A percentile compares a stretch with the other conserved stretches of the same genome.
These are phyloP conservation scores for Dipodomys ordii DNA, from an alignment of 2,113 vertebrate species.

Conservation along the genomic window DNA sequence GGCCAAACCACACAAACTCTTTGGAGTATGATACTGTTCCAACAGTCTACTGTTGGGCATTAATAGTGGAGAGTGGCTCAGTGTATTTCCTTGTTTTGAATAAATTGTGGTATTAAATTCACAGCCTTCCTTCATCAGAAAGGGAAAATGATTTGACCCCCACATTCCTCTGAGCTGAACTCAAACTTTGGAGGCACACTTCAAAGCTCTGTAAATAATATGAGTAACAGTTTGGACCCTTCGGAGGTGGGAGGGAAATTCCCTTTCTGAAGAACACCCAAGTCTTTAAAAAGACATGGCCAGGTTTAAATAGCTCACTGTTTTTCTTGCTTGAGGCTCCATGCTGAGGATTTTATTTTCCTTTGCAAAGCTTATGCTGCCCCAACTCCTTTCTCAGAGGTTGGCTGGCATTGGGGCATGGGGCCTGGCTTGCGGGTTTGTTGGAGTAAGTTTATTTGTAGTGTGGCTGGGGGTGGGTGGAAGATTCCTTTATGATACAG, in stretches of 20 bases:
- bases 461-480: constrained; percentile 80
- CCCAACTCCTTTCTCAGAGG: constrained; percentile 83
- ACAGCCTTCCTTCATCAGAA: constrained; percentile 85
- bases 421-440: constrained; percentile 79
- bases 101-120: constrained; percentile 84
- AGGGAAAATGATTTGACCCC: constrained; percentile 87
- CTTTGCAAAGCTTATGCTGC: constrained; percentile 86
- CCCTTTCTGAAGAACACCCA: constrained; percentile 90
- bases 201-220: constrained; percentile 93
- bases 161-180: constrained; percentile 89
- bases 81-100: constrained; percentile 83
- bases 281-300: constrained; percentile 90
- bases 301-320: constrained; percentile 90
- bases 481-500: constrained; percentile 83
- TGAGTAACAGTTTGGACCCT: constrained; percentile 89
- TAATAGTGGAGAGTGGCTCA: constrained; percentile 61
- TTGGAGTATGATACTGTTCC: constrained; percentile 60
- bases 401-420: constrained; percentile 80
- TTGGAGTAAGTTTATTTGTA: constrained; percentile 90
- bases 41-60: constrained; percentile 65
- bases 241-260: constrained; percentile 84
- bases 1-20: constrained; percentile 38
- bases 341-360: constrained; percentile 91
- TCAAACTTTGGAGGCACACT: constrained; percentile 88
- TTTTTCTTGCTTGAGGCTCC: constrained; percentile 88